phyloP scores from a whole-genome alignment of 2,888 invertebrate species.

The Temnothorax unifasciatus region DNA sequence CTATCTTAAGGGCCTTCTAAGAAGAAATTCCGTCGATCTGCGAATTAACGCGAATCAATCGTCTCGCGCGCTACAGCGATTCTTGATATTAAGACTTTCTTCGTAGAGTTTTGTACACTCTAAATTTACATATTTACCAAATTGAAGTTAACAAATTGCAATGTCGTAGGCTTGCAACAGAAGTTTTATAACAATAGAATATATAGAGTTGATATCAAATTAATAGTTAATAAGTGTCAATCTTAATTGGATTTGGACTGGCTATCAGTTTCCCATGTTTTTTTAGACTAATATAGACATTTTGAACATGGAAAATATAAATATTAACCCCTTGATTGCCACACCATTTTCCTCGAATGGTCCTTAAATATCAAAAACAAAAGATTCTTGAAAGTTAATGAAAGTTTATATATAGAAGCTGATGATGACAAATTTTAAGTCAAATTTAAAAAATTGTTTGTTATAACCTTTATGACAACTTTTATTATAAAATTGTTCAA shows the following conservation, averaged over 20 bases:
- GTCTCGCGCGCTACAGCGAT: slow-evolving; percentile 11
- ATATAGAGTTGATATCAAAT: not conserved
- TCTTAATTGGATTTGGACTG: not conserved
- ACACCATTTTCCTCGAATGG: too few relatives aligned
- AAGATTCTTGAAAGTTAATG: too few relatives aligned
- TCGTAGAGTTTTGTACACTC: slow-evolving; percentile 6
- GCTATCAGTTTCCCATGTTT: not conserved
- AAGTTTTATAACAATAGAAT: slow-evolving; percentile 7
- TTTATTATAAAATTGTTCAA: too few relatives aligned
- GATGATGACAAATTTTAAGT: too few relatives aligned
- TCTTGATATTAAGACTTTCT: slow-evolving; percentile 36
- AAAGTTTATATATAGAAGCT: too few relatives aligned
- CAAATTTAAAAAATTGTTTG: too few relatives aligned
- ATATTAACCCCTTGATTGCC: not conserved
- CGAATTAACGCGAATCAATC: slow-evolving; percentile 28
- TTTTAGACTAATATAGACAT: not conserved
- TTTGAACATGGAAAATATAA: not conserved
- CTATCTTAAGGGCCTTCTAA: slow-evolving; percentile 48
- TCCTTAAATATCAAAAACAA: too few relatives aligned
- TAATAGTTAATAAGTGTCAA: not conserved
- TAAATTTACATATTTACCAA: slow-evolving; percentile 4
- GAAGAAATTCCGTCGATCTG: slow-evolving; percentile 41
- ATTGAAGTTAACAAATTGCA: slow-evolving; percentile 3
- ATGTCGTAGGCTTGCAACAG: not conserved
- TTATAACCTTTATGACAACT: too few relatives aligned